phyloP scores from a whole-genome alignment of 2,888 invertebrate species.

The Eremobia ochroleuca region DNA sequence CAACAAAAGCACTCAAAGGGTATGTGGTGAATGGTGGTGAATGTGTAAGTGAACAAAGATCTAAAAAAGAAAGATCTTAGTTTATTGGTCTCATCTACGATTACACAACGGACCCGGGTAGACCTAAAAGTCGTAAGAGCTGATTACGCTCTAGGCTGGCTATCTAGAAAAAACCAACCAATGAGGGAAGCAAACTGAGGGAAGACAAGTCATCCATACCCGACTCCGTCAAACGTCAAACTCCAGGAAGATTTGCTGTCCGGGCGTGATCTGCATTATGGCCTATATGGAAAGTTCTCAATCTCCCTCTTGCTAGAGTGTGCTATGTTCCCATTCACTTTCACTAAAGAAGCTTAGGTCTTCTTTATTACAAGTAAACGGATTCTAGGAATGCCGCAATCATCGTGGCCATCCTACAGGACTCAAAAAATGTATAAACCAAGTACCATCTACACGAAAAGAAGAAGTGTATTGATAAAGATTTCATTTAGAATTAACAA shows the following conservation, averaged over 20 bases:
- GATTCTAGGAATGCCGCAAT: too few relatives aligned
- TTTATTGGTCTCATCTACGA: not conserved
- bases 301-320: too few relatives aligned
- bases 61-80: not conserved
- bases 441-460: not conserved
- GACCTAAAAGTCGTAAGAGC: not conserved
- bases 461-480: not conserved
- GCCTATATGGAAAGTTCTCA: not conserved
- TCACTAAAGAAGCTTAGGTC: not conserved
- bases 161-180: not conserved
- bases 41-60: not conserved
- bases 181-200: not conserved
- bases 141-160: not conserved
- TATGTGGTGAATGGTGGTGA: not conserved
- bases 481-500: constrained; percentile 15
- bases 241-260: not conserved
- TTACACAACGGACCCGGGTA: not conserved
- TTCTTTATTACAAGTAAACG: not conserved
- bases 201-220: not conserved
- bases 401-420: not conserved
- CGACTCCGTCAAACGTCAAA: not conserved
- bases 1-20: not conserved
- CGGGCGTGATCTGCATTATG: not conserved
- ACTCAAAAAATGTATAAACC: not conserved
- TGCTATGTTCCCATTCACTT: not conserved